Evolutionary conservation across 2,113 vertebrate genomes (phyloP), one percentile per base, ranked within the genome.

Genomic region (Syngnathoides biaculeatus): DNA sequence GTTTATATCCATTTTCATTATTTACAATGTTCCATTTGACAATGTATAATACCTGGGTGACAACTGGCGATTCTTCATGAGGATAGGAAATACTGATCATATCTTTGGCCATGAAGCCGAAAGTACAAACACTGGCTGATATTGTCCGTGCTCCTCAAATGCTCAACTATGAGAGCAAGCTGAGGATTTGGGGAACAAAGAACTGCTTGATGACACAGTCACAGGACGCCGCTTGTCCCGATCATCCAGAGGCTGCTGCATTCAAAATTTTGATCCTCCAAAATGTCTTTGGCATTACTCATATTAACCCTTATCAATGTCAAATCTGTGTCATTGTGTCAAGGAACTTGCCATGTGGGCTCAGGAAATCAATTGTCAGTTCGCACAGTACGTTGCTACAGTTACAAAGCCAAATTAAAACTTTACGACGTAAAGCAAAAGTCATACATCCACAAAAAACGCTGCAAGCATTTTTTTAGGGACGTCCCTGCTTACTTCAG

Each of bases 131-230:
- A 62, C 39, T 22, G 58, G 60, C 22, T 40, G 22, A 43, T 43
- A 43, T 62, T 63, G 65, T 67, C 48, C 17, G 35, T 64, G 69
- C 55, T 57, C 45, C 69, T 42, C 56, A 47, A 38, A 20, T 65
- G 35, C 56, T 35, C 14, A 69, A 12, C 65, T 64, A 53, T 38
- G 40, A 58, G 19, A 64, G 66, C 59, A 61, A 47, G 48, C 47
- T 40, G 53, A 62, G 48, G 48, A 45, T 63, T 63, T 30, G 42
- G 52, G 35, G 61, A 73, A 84, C 79, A 86, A 82, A 82, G 72
- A 48, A 13, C 22, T 0, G 2, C 65, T 84, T 84, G 48, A 74
- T 26, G 62, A 55, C 2, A 5, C 47, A 10, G 61, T 69, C 65
- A 72, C 45, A 66, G 67, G 75, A 53, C 61, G 1, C 17, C 53